phyloP scores from a whole-genome alignment of 2,888 invertebrate genomes.

The Thereva nobilitata region DNA sequence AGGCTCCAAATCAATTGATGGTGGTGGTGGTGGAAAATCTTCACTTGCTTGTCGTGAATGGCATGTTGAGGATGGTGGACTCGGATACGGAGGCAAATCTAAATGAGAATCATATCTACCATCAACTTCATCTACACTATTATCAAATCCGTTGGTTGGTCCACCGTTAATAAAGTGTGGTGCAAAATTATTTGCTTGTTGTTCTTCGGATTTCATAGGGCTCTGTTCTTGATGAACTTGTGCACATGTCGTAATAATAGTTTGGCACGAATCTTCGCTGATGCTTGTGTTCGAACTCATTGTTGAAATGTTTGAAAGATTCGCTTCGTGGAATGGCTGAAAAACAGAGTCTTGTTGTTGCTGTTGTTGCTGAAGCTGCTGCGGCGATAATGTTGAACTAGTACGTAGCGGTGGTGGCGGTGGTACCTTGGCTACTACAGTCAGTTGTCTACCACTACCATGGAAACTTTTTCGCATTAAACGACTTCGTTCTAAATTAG shows the following conservation, averaged over 20 bases:
- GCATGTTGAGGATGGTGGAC: conserved; percentile 73
- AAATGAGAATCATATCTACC: conserved; percentile 56
- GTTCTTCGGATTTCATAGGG: conserved; percentile 63
- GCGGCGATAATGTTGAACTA: conserved; percentile 73
- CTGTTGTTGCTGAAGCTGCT: conserved; percentile 51
- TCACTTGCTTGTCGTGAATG: conserved; percentile 87
- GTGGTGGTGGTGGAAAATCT: conserved; percentile 89
- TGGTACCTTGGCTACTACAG: conserved; percentile 81
- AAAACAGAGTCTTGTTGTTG: conserved; percentile 48
- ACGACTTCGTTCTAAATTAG: conserved; percentile 82
- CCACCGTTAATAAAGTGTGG: not conserved
- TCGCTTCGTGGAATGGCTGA: conserved; percentile 56
- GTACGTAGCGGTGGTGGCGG: conserved; percentile 85
- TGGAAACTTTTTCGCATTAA: conserved; percentile 89
- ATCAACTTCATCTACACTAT: conserved; percentile 68
- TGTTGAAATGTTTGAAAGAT: conserved; percentile 55
- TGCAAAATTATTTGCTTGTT: conserved; percentile 38
- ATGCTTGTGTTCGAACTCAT: conserved; percentile 58
- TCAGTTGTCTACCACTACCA: conserved; percentile 80
- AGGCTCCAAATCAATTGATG: conserved; percentile 71
- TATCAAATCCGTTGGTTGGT: conserved; percentile 45
- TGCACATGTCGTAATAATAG: conserved; percentile 77
- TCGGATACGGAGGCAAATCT: conserved; percentile 80
- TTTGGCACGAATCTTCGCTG: conserved; percentile 63
- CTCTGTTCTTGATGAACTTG: conserved; percentile 85